A percentile compares a stretch with the other conserved stretches of the same genome.
Evolutionary conservation across 1,140 invertebrate species (phyloP).

Genomic region (Ectropis grisescens): DNA sequence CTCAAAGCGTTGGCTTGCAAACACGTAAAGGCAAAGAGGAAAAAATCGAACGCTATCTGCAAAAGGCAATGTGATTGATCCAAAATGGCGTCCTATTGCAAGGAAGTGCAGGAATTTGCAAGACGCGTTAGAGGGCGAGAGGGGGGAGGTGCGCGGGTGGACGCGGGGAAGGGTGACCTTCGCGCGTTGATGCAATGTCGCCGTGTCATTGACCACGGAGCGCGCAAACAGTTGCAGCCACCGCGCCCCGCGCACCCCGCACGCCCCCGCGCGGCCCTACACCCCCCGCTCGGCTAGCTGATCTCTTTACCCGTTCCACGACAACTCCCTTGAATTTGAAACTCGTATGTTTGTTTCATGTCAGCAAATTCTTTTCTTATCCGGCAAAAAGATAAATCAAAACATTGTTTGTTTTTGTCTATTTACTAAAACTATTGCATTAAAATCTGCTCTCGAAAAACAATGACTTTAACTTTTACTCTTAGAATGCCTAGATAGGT

Average conservation of each 20-base stretch:
- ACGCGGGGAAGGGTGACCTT: conserved; percentile 47
- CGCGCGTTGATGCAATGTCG: conserved; percentile 66
- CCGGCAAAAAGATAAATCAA: no score
- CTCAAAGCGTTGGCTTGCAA: no score
- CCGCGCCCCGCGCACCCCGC: conserved; percentile 10
- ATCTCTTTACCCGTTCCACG: conserved; percentile 20
- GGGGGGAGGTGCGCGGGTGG: conserved; percentile 18
- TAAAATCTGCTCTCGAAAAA: no score
- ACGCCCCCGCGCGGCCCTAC: conserved; percentile 8
- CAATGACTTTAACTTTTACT: no score
- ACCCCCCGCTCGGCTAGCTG: conserved; percentile 11
- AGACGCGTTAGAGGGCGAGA: conserved; percentile 28
- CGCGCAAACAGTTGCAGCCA: conserved; percentile 49
- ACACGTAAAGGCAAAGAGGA: no score
- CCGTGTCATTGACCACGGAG: conserved; percentile 61
- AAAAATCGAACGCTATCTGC: no score
- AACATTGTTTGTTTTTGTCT: no score
- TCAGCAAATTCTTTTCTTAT: no score
- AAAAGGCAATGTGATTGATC: conserved; percentile 35
- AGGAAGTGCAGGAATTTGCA: conserved; percentile 60
- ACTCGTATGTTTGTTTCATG: neutral
- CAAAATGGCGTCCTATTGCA: conserved; percentile 52
- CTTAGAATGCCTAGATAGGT: no score
- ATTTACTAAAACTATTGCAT: no score
- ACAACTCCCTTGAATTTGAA: conserved; percentile 15